Evolutionary conservation across 1,140 invertebrate species (phyloP), one percentile per base, ranked within the genome.

Genomic region (Sminthurides bifidus): DNA sequence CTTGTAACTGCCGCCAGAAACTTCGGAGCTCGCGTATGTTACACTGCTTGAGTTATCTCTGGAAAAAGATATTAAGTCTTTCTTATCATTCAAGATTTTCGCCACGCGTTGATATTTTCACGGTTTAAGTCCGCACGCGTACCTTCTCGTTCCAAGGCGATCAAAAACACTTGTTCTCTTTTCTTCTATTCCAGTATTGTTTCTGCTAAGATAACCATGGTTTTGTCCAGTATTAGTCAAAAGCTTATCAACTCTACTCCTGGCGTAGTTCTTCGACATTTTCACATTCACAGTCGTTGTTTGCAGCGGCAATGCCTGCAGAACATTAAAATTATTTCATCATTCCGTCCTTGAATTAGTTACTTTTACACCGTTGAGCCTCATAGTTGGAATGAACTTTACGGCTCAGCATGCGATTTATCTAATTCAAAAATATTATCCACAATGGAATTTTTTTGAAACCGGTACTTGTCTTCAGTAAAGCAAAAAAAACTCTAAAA

Each of bases 81-180:
- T 30, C n/a, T 8, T 8, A 24, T 27, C 23, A 46, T 41, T 14
- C 15, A 24, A 15, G 26, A 15, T 17, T 52, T 17, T 2, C 3
- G 15, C 24, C 14, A 1, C 21, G 15, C 3, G 15, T 10, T 33
- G 37, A 15, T 2, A 2, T 35, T 15, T 12, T 31, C 10, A n/a
- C 10, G 10, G 23, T 17, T 4, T 43, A 33, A 3, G 6, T 51
- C 31, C 14, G 17, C 6, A 6, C 26, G 23, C 5, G 19, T 46
- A 58, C 53, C 56, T 44, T 8, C 60, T 21, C 5, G 48, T 40
- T 40, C 60, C 60, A 33, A 62, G 52, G 50, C 60, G 27, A 8
- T 62, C 60, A 56, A 62, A 62, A 50, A 62, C 60, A 38, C 60
- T 62, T 30, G 49, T 52, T 21, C 60, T 15, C 41, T 58, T 52